Evolutionary conservation across 1,140 invertebrate genomes (phyloP).

Genomic region (Orius laevigatus): DNA sequence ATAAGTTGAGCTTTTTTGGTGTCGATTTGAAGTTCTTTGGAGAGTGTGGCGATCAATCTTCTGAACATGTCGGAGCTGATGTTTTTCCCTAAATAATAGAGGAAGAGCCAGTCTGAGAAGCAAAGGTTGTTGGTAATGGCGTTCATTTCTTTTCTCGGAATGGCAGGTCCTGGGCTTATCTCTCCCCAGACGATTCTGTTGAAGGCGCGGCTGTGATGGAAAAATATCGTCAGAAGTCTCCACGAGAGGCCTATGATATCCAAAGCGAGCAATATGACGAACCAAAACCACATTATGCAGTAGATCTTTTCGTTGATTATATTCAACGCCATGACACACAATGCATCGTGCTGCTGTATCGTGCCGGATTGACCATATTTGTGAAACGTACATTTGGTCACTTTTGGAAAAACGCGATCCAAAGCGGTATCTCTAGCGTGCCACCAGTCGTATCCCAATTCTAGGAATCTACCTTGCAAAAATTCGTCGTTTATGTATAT

Average conservation of each 20-base stretch:
- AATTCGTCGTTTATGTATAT: conserved; percentile 53
- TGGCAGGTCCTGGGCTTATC: conserved; percentile 53
- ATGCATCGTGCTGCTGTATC: conserved; percentile 38
- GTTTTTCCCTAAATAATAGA: conserved; percentile 82
- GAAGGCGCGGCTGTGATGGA: conserved; percentile 7
- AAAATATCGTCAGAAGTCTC: conserved; percentile 54
- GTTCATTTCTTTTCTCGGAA: conserved; percentile 53
- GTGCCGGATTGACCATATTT: conserved; percentile 44
- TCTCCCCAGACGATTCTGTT: conserved; percentile 11
- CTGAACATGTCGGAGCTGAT: conserved; percentile 38
- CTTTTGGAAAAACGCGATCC: conserved; percentile 28
- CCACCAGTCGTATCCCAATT: conserved; percentile 38
- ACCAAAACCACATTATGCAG: conserved; percentile 65
- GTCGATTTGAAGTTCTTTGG: not conserved
- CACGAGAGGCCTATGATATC: conserved; percentile 55
- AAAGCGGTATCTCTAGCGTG: conserved; percentile 31
- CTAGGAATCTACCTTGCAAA: conserved; percentile 43
- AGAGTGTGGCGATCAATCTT: not conserved
- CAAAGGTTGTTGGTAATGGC: conserved; percentile 60
- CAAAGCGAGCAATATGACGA: conserved; percentile 45
- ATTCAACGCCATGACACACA: conserved; percentile 59
- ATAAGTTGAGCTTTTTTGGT: not conserved
- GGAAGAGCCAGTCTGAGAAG: conserved; percentile 84
- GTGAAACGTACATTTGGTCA: conserved; percentile 28
- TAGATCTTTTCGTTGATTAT: conserved; percentile 72